Conservation (phyloP, 2,888 invertebrate species). For the Phalangium opilio region DNA sequence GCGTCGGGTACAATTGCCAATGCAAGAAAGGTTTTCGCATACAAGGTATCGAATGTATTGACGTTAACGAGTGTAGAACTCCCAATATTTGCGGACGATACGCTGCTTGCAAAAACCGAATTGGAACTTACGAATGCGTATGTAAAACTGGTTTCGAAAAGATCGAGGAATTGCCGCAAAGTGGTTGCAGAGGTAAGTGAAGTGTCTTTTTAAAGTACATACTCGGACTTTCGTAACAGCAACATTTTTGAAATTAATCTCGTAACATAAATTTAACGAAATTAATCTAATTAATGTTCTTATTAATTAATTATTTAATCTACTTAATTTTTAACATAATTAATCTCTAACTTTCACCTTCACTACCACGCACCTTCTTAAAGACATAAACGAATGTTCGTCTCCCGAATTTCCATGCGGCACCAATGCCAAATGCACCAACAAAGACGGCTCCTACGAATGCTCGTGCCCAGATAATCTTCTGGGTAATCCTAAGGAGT, state of each 20-base stretch:
- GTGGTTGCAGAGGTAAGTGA: conserved; percentile 21
- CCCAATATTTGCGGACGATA: conserved; percentile 21
- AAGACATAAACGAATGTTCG: conserved; percentile 24
- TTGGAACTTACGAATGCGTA: conserved; percentile 22
- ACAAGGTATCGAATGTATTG: conserved; percentile 21
- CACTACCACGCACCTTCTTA: neutral
- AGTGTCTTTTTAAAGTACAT: neutral
- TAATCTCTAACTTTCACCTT: neutral
- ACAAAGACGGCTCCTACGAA: conserved; percentile 23
- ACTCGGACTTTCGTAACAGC: neutral
- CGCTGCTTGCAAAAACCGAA: conserved; percentile 21
- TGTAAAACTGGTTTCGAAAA: conserved; percentile 21
- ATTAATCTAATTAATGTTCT: too few species aligned
- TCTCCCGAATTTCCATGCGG: conserved; percentile 24
- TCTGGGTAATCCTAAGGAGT: conserved; percentile 23
- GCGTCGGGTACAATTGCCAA: conserved; percentile 20
- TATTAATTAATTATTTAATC: neutral
- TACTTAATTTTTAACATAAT: conserved; percentile 2
- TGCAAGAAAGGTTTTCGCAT: conserved; percentile 22
- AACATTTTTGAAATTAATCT: neutral
- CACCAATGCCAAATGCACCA: conserved; percentile 25
- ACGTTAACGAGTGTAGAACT: conserved; percentile 23
- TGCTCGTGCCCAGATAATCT: conserved; percentile 24
- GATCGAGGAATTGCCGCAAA: conserved; percentile 12
- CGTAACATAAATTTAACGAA: too few species aligned